Conservation (phyloP, 2,113 vertebrate species). For the Cyanoliseus patagonus region DNA sequence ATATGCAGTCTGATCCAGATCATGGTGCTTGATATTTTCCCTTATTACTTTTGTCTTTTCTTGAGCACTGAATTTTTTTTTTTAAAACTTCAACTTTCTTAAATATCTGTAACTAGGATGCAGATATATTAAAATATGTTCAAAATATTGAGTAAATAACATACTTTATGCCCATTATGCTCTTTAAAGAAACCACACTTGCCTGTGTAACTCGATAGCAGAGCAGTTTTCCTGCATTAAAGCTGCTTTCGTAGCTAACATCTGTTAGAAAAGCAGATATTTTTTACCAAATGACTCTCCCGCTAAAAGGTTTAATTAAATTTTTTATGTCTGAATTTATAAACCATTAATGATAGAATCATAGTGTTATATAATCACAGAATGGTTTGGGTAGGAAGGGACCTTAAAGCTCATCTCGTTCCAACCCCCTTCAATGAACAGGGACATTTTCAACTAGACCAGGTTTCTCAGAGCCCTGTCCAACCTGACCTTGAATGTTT, state of each 20-base stretch:
- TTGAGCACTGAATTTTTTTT: neutral
- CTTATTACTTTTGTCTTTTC: neutral
- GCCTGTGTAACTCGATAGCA: neutral
- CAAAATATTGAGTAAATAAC: neutral
- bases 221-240: neutral
- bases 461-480: neutral
- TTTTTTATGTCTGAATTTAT: conserved; percentile 51
- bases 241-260: neutral
- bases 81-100: neutral
- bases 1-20: neutral
- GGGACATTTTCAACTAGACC: neutral
- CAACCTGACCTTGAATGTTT: neutral
- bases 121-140: neutral
- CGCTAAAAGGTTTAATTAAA: conserved; percentile 38
- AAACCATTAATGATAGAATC: conserved; percentile 22
- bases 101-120: neutral
- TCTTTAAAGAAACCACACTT: neutral
- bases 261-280: neutral
- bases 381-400: neutral
- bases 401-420: neutral
- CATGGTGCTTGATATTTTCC: neutral
- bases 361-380: neutral
- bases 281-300: neutral
- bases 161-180: neutral
- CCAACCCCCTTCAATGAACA: neutral